These are phyloP conservation scores for Aplysina aerophoba DNA, from an alignment of 37 sponge, comb jelly and placozoan genomes.

Conservation along the genomic window DNA sequence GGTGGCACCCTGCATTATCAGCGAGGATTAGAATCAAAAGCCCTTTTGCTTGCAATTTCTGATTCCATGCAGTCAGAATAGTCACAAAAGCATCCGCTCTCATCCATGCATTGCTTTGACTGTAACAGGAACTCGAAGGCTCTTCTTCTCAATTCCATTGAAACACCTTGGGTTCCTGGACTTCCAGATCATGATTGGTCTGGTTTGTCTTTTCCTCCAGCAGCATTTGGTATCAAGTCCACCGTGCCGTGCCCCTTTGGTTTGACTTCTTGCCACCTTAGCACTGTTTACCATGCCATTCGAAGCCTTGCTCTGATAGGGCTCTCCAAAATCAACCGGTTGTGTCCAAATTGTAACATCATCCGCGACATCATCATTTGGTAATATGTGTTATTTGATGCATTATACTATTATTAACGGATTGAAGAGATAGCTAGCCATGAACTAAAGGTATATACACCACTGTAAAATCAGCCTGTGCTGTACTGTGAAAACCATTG, in stretches of 20 bases:
- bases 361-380: too few relatives aligned
- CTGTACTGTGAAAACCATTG: too few relatives aligned
- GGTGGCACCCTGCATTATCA: conserved; percentile 79
- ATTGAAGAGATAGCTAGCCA: too few relatives aligned
- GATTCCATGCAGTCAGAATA: conserved; percentile 35
- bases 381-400: too few relatives aligned
- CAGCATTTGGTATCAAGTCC: conserved; percentile 68
- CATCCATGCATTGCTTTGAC: conserved; percentile 45
- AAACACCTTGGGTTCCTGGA: conserved; percentile 49
- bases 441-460: too few relatives aligned
- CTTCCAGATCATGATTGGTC: conserved; percentile 43
- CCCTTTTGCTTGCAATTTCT: conserved; percentile 30
- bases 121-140: conserved; percentile 43
- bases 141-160: conserved; percentile 19
- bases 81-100: conserved; percentile 29
- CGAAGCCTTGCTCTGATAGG: conserved; percentile 69
- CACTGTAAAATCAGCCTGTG: too few relatives aligned
- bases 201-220: conserved; percentile 44
- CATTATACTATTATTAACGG: too few relatives aligned
- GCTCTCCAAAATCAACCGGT: conserved; percentile 56
- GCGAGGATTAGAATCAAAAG: conserved; percentile 51
- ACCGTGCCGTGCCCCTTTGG: conserved; percentile 62
- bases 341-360: conserved; percentile 19
- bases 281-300: conserved; percentile 55
- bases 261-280: conserved; percentile 64